Conservation (phyloP, 1,140 invertebrate genomes). For the Nephotettix cincticeps region DNA sequence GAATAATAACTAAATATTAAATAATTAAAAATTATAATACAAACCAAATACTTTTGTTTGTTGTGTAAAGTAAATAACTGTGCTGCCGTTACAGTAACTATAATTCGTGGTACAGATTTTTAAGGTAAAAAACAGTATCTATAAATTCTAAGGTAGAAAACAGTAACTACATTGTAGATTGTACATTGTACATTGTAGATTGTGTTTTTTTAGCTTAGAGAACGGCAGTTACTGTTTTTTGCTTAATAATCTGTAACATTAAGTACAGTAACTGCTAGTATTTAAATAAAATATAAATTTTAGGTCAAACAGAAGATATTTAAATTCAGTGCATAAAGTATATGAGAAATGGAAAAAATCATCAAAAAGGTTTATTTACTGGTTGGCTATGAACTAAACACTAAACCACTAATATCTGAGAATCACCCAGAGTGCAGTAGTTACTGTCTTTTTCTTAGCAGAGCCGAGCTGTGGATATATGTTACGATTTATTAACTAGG, state of each 20-base stretch:
- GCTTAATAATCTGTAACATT: too few species aligned
- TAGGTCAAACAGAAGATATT: neutral
- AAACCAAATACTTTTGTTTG: neutral
- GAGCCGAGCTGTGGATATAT: too few species aligned
- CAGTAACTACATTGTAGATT: neutral
- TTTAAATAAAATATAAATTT: slow-evolving; percentile 9
- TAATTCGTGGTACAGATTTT: neutral
- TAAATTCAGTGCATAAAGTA: too few species aligned
- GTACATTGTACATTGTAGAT: too few species aligned
- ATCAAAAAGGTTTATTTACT: neutral
- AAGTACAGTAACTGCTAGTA: too few species aligned
- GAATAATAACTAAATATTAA: neutral
- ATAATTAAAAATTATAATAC: neutral
- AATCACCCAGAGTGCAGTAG: too few species aligned
- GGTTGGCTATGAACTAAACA: slow-evolving; percentile 2
- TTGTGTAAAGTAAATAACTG: neutral
- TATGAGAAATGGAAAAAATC: neutral
- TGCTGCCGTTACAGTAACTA: neutral
- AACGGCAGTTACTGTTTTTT: too few species aligned
- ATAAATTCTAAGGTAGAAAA: neutral
- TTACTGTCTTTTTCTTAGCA: neutral
- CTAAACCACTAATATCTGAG: slow-evolving; percentile 6
- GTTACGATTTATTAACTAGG: too few species aligned
- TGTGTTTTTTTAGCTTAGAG: too few species aligned
- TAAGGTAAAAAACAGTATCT: slow-evolving; percentile 15